phyloP scores from a whole-genome alignment of 92 coral and sea anemone species.

The Pocillopora meandrina region DNA sequence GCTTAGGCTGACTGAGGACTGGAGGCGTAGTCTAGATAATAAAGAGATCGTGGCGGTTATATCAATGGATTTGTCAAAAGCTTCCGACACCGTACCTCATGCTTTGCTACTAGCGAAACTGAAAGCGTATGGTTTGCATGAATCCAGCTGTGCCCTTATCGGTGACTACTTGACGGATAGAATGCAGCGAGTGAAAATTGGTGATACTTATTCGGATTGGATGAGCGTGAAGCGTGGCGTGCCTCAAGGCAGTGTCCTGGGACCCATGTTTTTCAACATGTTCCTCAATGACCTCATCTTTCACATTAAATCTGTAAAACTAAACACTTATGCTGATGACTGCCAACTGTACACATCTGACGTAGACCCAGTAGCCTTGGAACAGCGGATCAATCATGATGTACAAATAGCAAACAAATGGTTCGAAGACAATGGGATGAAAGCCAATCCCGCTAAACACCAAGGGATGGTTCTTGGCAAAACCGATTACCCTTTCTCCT shows the following conservation, averaged over 20 bases:
- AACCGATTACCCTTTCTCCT: no score
- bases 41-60: slow-evolving; percentile 37
- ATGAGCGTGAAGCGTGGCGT: slow-evolving; percentile 34
- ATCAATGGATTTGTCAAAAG: slow-evolving; percentile 53
- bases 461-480: no score
- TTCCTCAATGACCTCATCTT: slow-evolving; percentile 13
- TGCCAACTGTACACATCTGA: no score
- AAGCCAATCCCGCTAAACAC: no score
- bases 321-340: no score
- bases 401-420: no score
- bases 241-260: slow-evolving; percentile 49
- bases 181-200: slow-evolving; percentile 33
- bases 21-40: slow-evolving; percentile 16
- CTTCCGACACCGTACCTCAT: slow-evolving; percentile 48
- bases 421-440: no score
- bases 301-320: no score
- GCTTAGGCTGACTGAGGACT: no score
- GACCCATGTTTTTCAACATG: slow-evolving; percentile 46
- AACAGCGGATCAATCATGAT: no score
- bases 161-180: slow-evolving; percentile 22
- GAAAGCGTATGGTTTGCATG: slow-evolving; percentile 3
- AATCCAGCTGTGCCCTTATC: neutral
- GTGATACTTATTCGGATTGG: slow-evolving; percentile 41
- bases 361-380: no score
- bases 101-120: slow-evolving; percentile 14